Conservation (phyloP, 2,113 vertebrate species). For the Alligator mississippiensis region DNA sequence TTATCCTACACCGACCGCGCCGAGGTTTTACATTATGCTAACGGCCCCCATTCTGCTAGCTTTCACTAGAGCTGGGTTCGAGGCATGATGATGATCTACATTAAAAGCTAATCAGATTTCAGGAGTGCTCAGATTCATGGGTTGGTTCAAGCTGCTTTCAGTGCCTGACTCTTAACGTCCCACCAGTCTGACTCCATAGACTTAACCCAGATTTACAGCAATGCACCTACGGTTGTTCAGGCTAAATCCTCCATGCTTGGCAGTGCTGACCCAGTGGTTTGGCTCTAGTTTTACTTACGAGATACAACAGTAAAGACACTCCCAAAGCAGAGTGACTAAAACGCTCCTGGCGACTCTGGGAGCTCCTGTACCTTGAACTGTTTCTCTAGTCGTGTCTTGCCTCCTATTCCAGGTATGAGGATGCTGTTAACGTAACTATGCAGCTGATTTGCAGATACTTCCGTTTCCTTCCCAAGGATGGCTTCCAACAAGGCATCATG, state of each 20-base stretch:
- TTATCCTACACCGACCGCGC: background rate
- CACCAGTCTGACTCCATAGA: background rate
- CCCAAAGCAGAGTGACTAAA: background rate
- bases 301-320: background rate
- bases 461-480: slow-evolving; percentile 92
- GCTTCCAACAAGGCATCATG: slow-evolving; percentile 96
- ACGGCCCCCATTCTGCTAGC: background rate
- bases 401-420: slow-evolving; percentile 87
- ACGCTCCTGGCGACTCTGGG: background rate
- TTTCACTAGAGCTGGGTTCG: background rate
- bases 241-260: background rate
- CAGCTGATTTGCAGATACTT: slow-evolving; percentile 88
- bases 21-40: background rate
- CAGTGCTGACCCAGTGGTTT: background rate
- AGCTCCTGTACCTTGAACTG: slow-evolving; percentile 88
- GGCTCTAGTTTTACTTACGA: background rate
- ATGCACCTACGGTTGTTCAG: background rate
- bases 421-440: slow-evolving; percentile 92
- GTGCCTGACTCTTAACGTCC: background rate
- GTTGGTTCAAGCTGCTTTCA: background rate
- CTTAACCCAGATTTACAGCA: background rate
- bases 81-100: background rate
- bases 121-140: background rate
- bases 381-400: slow-evolving; percentile 89
- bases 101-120: background rate